Conservation (phyloP, 2,888 invertebrate genomes). For the Cyclophora albipunctata region DNA sequence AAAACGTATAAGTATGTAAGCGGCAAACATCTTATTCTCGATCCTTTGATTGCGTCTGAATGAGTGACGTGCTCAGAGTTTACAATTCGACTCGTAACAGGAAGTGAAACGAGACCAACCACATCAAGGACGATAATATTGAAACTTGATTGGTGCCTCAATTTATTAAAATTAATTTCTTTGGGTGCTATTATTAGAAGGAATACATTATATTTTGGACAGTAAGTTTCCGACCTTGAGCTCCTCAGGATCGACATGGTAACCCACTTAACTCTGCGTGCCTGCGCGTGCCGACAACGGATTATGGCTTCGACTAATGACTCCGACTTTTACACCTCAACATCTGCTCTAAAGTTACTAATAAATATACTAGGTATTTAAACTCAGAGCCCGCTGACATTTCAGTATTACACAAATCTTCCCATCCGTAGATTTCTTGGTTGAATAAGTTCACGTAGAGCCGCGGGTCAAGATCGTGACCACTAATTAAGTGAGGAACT, state of each 20-base stretch:
- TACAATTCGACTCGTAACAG: constrained; percentile 62
- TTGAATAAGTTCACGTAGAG: too few species aligned
- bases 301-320: constrained; percentile 47
- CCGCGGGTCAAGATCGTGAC: not conserved
- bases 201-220: not conserved
- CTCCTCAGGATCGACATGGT: constrained; percentile 48
- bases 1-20: constrained; percentile 35
- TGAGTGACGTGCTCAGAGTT: constrained; percentile 68
- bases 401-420: too few species aligned
- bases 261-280: constrained; percentile 62
- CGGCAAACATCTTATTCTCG: constrained; percentile 68
- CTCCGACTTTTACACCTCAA: constrained; percentile 37
- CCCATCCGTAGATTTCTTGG: too few species aligned
- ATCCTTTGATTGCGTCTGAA: constrained; percentile 70
- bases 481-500: constrained; percentile 7
- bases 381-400: not conserved
- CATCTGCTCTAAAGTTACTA: constrained; percentile 34
- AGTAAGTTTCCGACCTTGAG: constrained; percentile 46
- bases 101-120: constrained; percentile 64
- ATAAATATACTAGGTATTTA: not conserved
- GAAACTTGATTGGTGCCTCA: constrained; percentile 44
- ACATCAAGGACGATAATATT: constrained; percentile 64
- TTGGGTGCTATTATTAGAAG: constrained; percentile 4
- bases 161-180: constrained; percentile 23
- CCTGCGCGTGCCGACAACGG: constrained; percentile 49